Evolutionary conservation across 2,113 vertebrate genomes (phyloP), one percentile per base, ranked within the genome.

Genomic region (Oostethus manadensis): DNA sequence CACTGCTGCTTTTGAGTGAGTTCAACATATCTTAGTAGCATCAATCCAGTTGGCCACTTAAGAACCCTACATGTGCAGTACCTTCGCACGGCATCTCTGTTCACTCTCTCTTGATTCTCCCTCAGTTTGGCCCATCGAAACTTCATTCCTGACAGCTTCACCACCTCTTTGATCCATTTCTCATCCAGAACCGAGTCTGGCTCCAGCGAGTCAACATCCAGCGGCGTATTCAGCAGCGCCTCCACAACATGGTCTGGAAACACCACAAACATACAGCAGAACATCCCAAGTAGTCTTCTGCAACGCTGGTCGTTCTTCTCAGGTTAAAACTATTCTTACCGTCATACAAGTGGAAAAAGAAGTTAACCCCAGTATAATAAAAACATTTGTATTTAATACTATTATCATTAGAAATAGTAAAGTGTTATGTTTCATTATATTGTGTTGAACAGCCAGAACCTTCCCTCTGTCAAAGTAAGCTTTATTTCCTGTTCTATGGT

Each of bases 111-210:
- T 78, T 74, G 88, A 68, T 81, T 88, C 60, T 87, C 77, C 43
- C 87, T 92, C 72, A 94, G 73, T 64, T 89, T 92, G 71, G 88
- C 91, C 74, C 89, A 97, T 62, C 80, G 91, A 77, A 88, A 90
- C 71, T 94, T 97, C 94, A 94, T 95, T 26, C 93, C 94, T 0
- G 91, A 91, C 21, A 87, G 93, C 42, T 88, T 93, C 77, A 98
- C 75, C 23, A 88, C 87, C 71, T 95, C 89, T 75, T 95, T 95
- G 56, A 98, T 91, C 82, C 87, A 92, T 11, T 70, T 48, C 67
- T 93, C 92, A 33, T 76, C 49, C 60, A 98, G 87, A 50, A 84
- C 16, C 0, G 90, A 91, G 58, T 90, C 78, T 15, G 84, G 89
- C 51, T 92, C 85, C 18, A 98, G 60, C 6, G 86, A 82, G 51